Conservation (phyloP, 2,113 vertebrate species). For the Taxidea taxus region DNA sequence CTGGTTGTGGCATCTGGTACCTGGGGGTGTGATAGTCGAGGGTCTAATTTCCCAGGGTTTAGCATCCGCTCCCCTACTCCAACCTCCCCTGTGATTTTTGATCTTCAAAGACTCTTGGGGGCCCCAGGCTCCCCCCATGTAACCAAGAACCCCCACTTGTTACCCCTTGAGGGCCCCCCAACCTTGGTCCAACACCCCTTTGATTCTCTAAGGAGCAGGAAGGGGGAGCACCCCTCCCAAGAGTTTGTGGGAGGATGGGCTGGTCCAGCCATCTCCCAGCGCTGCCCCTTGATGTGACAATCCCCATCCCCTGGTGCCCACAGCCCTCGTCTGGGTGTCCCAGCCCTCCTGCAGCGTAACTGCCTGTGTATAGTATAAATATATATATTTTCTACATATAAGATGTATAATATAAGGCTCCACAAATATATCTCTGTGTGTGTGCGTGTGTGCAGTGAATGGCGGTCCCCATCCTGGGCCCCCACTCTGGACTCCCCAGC, state of each 20-base stretch:
- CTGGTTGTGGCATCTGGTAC: background rate
- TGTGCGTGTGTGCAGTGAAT: slow-evolving; percentile 75
- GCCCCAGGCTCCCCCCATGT: background rate
- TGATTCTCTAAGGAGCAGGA: slow-evolving; percentile 18
- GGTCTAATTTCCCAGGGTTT: background rate
- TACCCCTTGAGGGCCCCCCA: background rate
- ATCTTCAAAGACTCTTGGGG: background rate
- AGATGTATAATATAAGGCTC: slow-evolving; percentile 87
- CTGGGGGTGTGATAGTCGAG: background rate
- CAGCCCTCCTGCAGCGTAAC: slow-evolving; percentile 71
- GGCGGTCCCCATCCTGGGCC: slow-evolving; percentile 57
- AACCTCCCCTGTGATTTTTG: background rate
- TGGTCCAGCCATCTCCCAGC: background rate
- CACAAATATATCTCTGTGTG: slow-evolving; percentile 78
- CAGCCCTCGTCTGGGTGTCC: slow-evolving; percentile 64
- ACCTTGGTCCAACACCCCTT: slow-evolving; percentile 29
- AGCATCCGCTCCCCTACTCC: background rate
- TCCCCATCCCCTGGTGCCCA: background rate
- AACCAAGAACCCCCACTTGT: background rate
- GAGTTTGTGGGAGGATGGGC: background rate
- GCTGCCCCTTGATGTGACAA: background rate
- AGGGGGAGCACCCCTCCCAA: background rate
- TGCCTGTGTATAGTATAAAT: slow-evolving; percentile 88
- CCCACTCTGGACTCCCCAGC: slow-evolving; percentile 22
- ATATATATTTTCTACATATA: slow-evolving; percentile 86